Conservation (phyloP, 2,113 vertebrate species). For the Mobula hypostoma region DNA sequence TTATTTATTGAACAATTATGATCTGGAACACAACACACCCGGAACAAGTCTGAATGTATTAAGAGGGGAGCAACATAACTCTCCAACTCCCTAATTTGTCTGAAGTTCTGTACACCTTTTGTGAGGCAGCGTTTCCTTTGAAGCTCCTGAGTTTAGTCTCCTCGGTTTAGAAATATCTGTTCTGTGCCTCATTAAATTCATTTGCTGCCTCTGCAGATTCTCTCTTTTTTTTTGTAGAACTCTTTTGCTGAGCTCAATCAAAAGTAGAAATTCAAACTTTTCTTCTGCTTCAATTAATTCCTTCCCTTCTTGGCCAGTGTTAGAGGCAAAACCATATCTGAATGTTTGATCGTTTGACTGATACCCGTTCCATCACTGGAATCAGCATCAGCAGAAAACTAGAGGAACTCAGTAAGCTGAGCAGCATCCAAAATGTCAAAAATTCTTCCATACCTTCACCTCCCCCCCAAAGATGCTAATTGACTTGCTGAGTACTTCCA, state of each 20-base stretch:
- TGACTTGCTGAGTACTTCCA: too few relatives aligned
- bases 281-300: not conserved
- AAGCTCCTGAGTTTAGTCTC: not conserved
- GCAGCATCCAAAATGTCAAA: too few relatives aligned
- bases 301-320: not conserved
- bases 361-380: not conserved
- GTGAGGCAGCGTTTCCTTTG: not conserved
- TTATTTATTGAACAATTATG: not conserved
- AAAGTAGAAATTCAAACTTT: not conserved
- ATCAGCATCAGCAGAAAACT: too few relatives aligned
- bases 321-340: too few relatives aligned
- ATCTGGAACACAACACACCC: too few relatives aligned
- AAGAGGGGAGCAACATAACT: not conserved
- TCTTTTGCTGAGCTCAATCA: not conserved
- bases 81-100: not conserved
- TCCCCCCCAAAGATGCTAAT: too few relatives aligned
- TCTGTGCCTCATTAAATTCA: constrained; percentile 2
- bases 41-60: not conserved
- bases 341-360: not conserved
- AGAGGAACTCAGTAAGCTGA: too few relatives aligned
- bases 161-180: not conserved
- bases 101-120: not conserved
- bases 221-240: not conserved
- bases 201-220: constrained; percentile 2
- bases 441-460: too few relatives aligned